Evolutionary conservation across 2,888 invertebrate species (phyloP).

Genomic region (Linnaemya vulpina): DNA sequence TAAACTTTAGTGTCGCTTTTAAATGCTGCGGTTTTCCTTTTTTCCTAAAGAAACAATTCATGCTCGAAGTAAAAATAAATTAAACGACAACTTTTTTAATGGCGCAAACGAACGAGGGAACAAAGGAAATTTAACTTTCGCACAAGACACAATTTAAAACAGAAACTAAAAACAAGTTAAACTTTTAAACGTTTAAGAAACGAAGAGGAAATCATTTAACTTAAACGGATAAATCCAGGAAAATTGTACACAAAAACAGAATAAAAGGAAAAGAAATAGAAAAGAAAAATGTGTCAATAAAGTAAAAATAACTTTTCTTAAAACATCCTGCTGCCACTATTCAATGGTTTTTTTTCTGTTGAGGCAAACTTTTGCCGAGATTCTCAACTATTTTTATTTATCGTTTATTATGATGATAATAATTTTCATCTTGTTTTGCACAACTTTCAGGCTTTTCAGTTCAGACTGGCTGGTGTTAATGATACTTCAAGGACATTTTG

Average conservation of each 20-base stretch:
- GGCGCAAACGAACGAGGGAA: not conserved
- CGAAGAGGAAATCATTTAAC: conserved; percentile 17
- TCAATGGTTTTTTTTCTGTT: conserved; percentile 22
- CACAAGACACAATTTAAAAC: conserved; percentile 11
- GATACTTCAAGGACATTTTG: conserved; percentile 59
- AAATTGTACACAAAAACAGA: not conserved
- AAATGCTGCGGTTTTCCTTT: conserved; percentile 41
- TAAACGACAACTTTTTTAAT: conserved; percentile 50
- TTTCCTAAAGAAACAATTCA: conserved; percentile 10
- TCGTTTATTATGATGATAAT: no score
- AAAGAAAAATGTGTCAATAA: conserved; percentile 24
- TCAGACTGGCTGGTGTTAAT: conserved; percentile 41
- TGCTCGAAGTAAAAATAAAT: conserved; percentile 40
- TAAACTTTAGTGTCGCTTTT: conserved; percentile 49
- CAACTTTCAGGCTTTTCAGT: conserved; percentile 14
- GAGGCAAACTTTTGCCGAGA: conserved; percentile 10
- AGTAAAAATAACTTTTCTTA: not conserved
- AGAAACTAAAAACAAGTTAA: not conserved
- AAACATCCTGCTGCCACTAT: not conserved
- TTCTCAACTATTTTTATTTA: conserved; percentile 9
- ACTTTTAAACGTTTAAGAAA: conserved; percentile 22
- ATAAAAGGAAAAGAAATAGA: not conserved
- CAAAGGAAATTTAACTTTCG: conserved; percentile 1
- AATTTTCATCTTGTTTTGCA: not conserved
- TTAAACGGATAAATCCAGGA: conserved; percentile 11